Percentiles rank a stretch among this genome's conserved stretches.
These are phyloP conservation scores for Gallinago solitaria DNA, from an alignment of 2,797 vertebrate species.

Conservation along the genomic window DNA sequence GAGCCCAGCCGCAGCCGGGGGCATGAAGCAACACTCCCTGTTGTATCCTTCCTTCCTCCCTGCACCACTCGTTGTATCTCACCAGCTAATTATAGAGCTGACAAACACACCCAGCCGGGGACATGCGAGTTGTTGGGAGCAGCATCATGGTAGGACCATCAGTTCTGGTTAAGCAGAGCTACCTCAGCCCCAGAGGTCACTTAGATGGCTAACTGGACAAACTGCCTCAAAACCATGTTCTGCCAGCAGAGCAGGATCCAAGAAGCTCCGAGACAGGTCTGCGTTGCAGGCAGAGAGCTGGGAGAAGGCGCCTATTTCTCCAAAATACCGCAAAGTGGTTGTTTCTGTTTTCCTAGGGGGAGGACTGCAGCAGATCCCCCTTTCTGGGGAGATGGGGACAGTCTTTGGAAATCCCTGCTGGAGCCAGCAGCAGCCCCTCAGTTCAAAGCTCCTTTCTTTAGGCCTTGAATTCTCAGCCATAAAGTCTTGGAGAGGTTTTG, in stretches of 20 bases:
- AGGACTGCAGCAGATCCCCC: not conserved
- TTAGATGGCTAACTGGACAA: not conserved
- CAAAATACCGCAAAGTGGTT: not conserved
- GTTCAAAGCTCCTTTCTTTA: constrained; percentile 64
- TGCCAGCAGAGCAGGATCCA: not conserved
- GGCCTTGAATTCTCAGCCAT: constrained; percentile 48
- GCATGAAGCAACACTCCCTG: not conserved
- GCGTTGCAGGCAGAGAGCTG: not conserved
- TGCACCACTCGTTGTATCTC: constrained; percentile 12
- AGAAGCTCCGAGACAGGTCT: not conserved
- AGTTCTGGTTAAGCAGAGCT: not conserved
- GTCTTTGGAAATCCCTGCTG: constrained; percentile 48
- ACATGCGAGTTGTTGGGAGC: not conserved
- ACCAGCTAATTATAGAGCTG: not conserved
- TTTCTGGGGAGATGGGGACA: not conserved
- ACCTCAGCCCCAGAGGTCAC: not conserved
- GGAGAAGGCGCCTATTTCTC: not conserved
- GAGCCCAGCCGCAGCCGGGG: not conserved
- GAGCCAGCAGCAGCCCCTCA: constrained; percentile 42
- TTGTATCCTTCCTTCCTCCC: constrained; percentile 1
- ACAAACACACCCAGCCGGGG: constrained; percentile 8
- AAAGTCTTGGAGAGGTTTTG: constrained; percentile 61
- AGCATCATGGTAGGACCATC: not conserved
- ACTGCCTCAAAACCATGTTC: not conserved
- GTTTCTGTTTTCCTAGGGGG: not conserved